Evolutionary conservation across 92 coral and sea anemone genomes (phyloP), one percentile per base, ranked within the genome.

Genomic region (Heteractis magnifica): DNA sequence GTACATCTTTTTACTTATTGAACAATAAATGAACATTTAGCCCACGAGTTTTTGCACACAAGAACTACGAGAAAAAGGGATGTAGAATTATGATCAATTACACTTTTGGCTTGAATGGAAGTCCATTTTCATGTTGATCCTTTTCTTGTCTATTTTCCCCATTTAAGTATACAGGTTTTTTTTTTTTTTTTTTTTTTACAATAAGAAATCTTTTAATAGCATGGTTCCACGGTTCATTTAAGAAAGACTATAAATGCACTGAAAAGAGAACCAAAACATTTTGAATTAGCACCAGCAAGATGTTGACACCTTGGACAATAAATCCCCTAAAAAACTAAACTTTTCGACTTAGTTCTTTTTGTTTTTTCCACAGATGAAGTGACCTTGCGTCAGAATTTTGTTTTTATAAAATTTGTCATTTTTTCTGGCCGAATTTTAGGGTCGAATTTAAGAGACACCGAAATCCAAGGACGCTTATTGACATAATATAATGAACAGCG

Each of bases 251-350:
- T 26, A 50, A 68, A 68, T 64, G 19, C 49, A 48, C 23, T 68
- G 49, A 26, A 68, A 21, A 68, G 14, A 10, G 49, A 26, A 21
- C 49, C 49, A 68, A 68, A 68, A 68, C 72, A 68, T 68, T 68
- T n/a, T 68, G 21, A 68, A 68, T 68, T 68, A 68, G 14, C 23
- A n/a, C 49, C 8, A 12, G 26, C 73, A 68, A 26, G 44, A 21
- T 68, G 73, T 68, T 68, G 11, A 68, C 73, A 68, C 73, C 73
- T 68, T 68, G 73, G 23, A 68, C 73, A 68, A 13, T 2, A 26
- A 68, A 20, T 21, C 49, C 5, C 49, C 50, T 5, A 23, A 68
- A 68, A 68, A 68, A 26, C 6, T 23, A 62, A 41, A 68, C 73
- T 68, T 68, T 7, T 4, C 23, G 23, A 68, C 20, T 41, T 0